Conservation (phyloP, 2,797 vertebrate species). For the Loriculus beryllinus region DNA sequence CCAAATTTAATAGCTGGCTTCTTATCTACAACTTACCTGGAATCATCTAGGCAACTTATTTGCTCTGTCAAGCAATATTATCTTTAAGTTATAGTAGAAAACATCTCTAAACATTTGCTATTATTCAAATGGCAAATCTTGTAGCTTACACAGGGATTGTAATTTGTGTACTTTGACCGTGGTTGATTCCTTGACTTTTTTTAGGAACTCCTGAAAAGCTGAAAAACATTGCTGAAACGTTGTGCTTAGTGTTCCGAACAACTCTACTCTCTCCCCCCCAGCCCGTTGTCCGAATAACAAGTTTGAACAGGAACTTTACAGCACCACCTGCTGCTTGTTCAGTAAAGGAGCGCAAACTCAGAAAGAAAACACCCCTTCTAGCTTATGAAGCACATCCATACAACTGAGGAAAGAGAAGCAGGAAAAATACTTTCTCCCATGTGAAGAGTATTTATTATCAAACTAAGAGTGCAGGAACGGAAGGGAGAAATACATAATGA, state of each 20-base stretch:
- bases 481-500: not conserved
- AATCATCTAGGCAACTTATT: not conserved
- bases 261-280: not conserved
- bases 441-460: not conserved
- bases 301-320: not conserved
- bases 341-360: not conserved
- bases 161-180: not conserved
- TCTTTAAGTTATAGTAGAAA: not conserved
- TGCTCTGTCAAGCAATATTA: not conserved
- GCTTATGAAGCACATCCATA: not conserved
- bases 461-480: not conserved
- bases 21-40: not conserved
- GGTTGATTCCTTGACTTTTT: not conserved
- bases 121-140: not conserved
- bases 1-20: not conserved
- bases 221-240: not conserved
- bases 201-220: not conserved
- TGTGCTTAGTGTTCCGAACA: not conserved
- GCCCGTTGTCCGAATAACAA: fast-evolving
- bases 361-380: not conserved
- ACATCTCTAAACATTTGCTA: not conserved
- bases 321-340: conserved; percentile 31
- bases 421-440: not conserved
- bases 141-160: not conserved
- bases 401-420: not conserved